These are phyloP conservation scores for Diadromus collaris DNA, from an alignment of 2,888 invertebrate species.

Conservation along the genomic window DNA sequence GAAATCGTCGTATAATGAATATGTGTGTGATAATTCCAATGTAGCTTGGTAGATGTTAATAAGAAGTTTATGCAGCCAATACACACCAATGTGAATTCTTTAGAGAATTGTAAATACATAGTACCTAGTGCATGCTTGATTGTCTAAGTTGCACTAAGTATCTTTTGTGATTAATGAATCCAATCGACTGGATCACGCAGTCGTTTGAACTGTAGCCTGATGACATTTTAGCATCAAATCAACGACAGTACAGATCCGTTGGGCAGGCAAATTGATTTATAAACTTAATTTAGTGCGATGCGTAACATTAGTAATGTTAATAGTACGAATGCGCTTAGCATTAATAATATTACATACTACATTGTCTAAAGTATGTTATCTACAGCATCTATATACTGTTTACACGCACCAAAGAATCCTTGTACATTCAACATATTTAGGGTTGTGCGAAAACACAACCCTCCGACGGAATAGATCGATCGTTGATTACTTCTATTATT, in stretches of 20 bases:
- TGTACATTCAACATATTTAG: conserved; percentile 42
- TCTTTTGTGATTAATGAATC: conserved; percentile 38
- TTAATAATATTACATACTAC: background rate
- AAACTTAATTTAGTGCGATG: conserved; percentile 25
- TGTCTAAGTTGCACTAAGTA: conserved; percentile 33
- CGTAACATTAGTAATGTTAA: conserved; percentile 17
- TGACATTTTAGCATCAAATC: conserved; percentile 7
- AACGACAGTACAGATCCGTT: conserved; percentile 21
- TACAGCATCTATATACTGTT: conserved; percentile 24
- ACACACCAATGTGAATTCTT: conserved; percentile 44
- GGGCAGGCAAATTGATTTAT: background rate
- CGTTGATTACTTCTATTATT: conserved; percentile 6
- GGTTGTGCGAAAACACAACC: conserved; percentile 12
- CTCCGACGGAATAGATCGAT: background rate
- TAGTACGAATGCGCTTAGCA: conserved; percentile 14
- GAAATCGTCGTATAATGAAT: conserved; percentile 6
- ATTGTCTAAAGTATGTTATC: background rate
- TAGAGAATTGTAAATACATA: conserved; percentile 56
- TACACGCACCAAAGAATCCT: conserved; percentile 63
- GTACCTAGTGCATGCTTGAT: conserved; percentile 42
- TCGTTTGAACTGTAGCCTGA: conserved; percentile 28
- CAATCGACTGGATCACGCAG: conserved; percentile 10
- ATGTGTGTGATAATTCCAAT: conserved; percentile 28
- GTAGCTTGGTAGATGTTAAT: conserved; percentile 11
- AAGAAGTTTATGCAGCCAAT: conserved; percentile 13